Conservation (phyloP, 2,113 vertebrate species). For the Cervus canadensis region DNA sequence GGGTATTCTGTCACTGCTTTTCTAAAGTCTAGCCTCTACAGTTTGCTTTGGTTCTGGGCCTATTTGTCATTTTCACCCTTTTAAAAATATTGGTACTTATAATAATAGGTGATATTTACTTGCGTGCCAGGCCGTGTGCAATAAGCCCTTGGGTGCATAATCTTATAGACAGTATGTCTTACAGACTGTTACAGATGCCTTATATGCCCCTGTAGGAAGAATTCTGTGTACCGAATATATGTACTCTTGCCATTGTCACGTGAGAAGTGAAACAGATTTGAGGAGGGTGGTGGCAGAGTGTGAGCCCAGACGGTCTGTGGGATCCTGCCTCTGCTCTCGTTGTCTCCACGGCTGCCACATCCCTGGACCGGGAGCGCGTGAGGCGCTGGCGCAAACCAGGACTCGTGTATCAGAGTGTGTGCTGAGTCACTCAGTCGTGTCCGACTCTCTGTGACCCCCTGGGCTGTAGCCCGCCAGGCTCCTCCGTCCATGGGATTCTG, state of each 20-base stretch:
- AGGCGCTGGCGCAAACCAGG: neutral
- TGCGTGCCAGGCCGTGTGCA: neutral
- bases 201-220: neutral
- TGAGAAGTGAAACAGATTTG: neutral
- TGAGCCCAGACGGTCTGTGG: neutral
- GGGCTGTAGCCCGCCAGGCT: neutral
- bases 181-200: neutral
- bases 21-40: neutral
- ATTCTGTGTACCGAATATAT: neutral
- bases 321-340: neutral
- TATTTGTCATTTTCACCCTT: slow-evolving; percentile 34
- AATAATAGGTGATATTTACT: neutral
- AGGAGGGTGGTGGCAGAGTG: neutral
- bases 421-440: neutral
- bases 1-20: slow-evolving; percentile 53
- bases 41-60: neutral
- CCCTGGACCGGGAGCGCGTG: neutral
- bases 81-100: neutral
- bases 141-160: neutral
- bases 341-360: neutral
- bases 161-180: neutral
- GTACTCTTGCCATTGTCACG: neutral
- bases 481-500: neutral
- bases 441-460: neutral
- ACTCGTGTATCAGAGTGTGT: neutral